A percentile compares a stretch with the other conserved stretches of the same genome.
Conservation (phyloP, 2,113 vertebrate genomes). For the Aramus guarauna region DNA sequence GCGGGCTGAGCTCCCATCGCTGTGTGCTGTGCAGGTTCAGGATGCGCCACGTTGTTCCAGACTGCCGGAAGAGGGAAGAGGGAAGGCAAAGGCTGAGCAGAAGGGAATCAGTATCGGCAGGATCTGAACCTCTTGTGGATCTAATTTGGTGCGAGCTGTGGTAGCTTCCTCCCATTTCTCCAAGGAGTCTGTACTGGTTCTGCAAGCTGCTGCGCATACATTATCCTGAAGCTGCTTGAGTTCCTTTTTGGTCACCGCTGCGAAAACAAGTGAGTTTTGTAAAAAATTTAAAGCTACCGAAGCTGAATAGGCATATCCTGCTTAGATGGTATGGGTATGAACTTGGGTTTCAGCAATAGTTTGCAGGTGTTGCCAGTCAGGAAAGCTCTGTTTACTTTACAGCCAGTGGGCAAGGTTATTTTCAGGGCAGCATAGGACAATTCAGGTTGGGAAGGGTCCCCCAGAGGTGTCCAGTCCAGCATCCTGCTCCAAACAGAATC, state of each 20-base stretch:
- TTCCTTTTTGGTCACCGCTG: background rate
- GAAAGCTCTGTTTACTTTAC: background rate
- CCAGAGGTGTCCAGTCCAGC: background rate
- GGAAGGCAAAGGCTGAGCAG: background rate
- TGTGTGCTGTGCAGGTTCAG: background rate
- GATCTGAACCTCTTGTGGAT: background rate
- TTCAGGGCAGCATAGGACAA: background rate
- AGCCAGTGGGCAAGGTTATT: background rate
- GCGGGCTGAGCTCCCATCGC: rapidly evolving
- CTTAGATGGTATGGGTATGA: background rate
- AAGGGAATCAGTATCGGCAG: background rate
- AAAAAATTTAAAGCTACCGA: rapidly evolving
- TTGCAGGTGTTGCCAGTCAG: background rate
- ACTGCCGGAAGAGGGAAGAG: background rate
- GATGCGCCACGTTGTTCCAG: background rate
- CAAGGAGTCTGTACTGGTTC: background rate
- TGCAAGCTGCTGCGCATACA: background rate
- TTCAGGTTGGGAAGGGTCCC: background rate
- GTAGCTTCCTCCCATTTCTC: background rate
- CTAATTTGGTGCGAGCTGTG: background rate
- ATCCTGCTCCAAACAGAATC: background rate
- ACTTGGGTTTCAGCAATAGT: background rate
- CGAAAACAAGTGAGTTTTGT: background rate
- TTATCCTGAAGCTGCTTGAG: background rate
- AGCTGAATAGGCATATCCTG: background rate